Evolutionary conservation across 2,888 invertebrate genomes (phyloP), one percentile per base, ranked within the genome.

Genomic region (Noctuana brunneofusca): DNA sequence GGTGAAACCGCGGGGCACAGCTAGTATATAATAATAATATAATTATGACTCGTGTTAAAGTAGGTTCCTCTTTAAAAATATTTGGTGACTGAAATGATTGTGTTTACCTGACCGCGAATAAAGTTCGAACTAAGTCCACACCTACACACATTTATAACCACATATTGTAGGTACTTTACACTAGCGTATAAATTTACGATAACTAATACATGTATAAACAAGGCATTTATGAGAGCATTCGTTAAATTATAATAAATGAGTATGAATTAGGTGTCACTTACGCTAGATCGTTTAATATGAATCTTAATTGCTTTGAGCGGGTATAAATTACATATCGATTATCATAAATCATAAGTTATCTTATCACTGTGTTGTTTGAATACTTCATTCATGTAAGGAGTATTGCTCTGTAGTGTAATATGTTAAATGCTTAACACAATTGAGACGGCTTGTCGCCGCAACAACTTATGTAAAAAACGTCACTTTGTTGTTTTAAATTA

Each of bases 371-470:
- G 11, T 52, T 48, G 8, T 48, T 43, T 18, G 5, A 14, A 14
- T 14, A 38, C 6, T 38, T 38, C n/a, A n/a, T n/a, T 11, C 6
- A 6, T 38, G 14, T 14, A 11, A 30, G 1, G 14, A 38, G 2
- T 14, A 14, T 14, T 5, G 38, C 14, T 38, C 8, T 14, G 6
- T 14, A 38, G 38, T 0, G 14, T 38, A 14, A 38, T 3, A 4
- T 30, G 8, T 35, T 35, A 35, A 35, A 35, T n/a, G 35, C n/a
- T 12, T 35, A 12, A 11, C 8, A 48, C 8, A 24, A 52, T 32
- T n/a, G 52, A 54, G 54, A 54, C 53, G 1, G 53, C 53, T 35
- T 53, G 53, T 14, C 54, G 38, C 22, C 54, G 5, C 5, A 8
- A 1, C 54, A n/a, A n/a, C n/a, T n/a, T 35, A 11, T 18, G 11